These are phyloP conservation scores for Gymnothorax javanicus DNA, from an alignment of 2,797 vertebrate species.

Conservation along the genomic window DNA sequence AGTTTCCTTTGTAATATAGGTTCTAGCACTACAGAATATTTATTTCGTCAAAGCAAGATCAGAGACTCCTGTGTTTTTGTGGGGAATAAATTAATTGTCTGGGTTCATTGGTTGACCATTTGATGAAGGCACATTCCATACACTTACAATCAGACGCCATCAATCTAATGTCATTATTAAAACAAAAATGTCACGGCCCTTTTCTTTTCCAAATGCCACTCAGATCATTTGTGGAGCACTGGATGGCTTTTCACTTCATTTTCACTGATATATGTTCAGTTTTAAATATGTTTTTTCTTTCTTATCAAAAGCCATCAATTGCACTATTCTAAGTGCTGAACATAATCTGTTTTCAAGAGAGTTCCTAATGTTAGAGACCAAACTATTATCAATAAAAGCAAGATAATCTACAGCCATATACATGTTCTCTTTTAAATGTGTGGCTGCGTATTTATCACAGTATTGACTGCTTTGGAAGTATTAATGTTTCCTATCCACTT, in stretches of 20 bases:
- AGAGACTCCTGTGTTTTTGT: no score
- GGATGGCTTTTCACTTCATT: neutral
- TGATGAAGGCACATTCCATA: slow-evolving; percentile 6
- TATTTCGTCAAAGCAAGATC: no score
- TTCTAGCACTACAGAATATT: no score
- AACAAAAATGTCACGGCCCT: neutral
- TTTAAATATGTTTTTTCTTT: neutral
- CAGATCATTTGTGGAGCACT: neutral
- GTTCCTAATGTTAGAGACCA: slow-evolving; percentile 30
- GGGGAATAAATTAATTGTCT: no score
- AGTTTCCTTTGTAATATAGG: no score
- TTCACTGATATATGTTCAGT: neutral
- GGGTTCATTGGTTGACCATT: neutral
- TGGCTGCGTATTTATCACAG: slow-evolving; percentile 70
- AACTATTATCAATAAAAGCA: slow-evolving; percentile 69
- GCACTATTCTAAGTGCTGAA: neutral
- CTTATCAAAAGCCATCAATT: neutral
- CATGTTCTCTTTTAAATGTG: slow-evolving; percentile 64
- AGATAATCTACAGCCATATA: slow-evolving; percentile 63
- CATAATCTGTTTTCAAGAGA: slow-evolving; percentile 3
- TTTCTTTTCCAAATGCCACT: neutral
- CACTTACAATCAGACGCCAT: neutral
- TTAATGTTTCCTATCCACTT: slow-evolving; percentile 82
- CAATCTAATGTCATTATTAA: neutral
- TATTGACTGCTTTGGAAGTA: slow-evolving; percentile 70